These are phyloP conservation scores for Lepetodrilus schrolli DNA, from an alignment of 2,888 invertebrate genomes.

Conservation along the genomic window DNA sequence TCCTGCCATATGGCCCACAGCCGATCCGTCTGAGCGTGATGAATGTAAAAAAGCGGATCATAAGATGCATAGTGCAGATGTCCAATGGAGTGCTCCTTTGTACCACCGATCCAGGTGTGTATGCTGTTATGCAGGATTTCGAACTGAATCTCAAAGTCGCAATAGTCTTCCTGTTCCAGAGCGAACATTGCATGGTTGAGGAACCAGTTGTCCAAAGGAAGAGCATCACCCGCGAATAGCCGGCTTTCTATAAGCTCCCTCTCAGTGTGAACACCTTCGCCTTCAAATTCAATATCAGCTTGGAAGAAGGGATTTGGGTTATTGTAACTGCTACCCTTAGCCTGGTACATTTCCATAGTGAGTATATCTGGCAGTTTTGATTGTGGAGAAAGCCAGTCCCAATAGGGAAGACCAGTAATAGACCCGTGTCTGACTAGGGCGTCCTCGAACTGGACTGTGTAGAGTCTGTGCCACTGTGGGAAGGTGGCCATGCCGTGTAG, in stretches of 20 bases:
- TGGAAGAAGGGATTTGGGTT: conserved; percentile 42
- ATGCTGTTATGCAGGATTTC: conserved; percentile 48
- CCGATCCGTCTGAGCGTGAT: conserved; percentile 47
- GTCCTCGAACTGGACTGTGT: conserved; percentile 48
- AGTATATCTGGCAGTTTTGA: conserved; percentile 37
- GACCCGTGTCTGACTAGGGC: conserved; percentile 45
- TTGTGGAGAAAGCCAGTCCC: conserved; percentile 43
- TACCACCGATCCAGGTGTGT: conserved; percentile 46
- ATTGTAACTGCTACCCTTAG: conserved; percentile 31
- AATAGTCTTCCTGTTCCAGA: conserved; percentile 47
- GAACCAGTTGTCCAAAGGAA: conserved; percentile 43
- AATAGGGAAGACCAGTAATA: conserved; percentile 45
- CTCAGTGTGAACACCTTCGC: neutral
- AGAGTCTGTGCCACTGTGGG: conserved; percentile 50
- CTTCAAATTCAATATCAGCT: conserved; percentile 41
- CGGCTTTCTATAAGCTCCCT: neutral
- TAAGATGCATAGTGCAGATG: conserved; percentile 49
- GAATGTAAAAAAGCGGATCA: conserved; percentile 46
- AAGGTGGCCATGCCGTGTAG: conserved; percentile 51
- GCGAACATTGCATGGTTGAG: conserved; percentile 44
- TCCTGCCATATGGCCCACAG: conserved; percentile 49
- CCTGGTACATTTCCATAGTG: conserved; percentile 33
- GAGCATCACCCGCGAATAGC: conserved; percentile 25
- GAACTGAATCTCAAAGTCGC: conserved; percentile 50
- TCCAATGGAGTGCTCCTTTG: conserved; percentile 38